Evolutionary conservation across 2,888 invertebrate genomes (phyloP).

Genomic region (Lathronympha strigana): DNA sequence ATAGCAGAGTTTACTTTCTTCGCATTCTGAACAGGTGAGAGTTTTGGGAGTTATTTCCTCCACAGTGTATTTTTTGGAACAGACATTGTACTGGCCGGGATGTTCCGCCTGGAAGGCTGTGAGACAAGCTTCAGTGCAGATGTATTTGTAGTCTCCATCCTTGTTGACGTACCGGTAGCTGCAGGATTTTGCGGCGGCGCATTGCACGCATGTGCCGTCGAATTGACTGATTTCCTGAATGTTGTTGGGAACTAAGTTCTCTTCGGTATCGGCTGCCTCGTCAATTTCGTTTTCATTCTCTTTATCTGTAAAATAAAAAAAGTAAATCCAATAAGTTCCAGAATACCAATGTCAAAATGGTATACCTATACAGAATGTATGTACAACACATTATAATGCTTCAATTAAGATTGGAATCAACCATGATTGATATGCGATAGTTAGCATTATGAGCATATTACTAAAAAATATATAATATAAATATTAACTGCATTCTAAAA

Average conservation of each 20-base stretch:
- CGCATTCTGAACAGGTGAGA: conserved; percentile 72
- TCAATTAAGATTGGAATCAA: too few species aligned
- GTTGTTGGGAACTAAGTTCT: conserved; percentile 58
- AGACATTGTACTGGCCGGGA: conserved; percentile 61
- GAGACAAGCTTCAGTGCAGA: conserved; percentile 82
- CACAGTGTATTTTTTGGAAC: conserved; percentile 68
- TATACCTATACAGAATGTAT: too few species aligned
- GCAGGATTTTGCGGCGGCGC: conserved; percentile 64
- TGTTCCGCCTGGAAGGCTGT: conserved; percentile 70
- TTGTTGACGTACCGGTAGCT: conserved; percentile 61
- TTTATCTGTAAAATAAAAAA: conserved; percentile 62
- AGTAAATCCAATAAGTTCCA: background rate
- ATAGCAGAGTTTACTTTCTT: conserved; percentile 72
- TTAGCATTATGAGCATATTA: too few species aligned
- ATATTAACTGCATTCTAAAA: too few species aligned
- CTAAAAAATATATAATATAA: too few species aligned
- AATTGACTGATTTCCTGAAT: conserved; percentile 71
- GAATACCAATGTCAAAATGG: background rate
- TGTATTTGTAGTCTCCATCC: conserved; percentile 60
- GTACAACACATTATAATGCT: too few species aligned
- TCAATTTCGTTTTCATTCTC: conserved; percentile 76
- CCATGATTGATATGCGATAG: too few species aligned
- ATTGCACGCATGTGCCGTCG: conserved; percentile 76
- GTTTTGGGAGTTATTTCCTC: conserved; percentile 67
- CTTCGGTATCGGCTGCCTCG: conserved; percentile 68